Percentiles rank a stretch among this genome's conserved stretches.
These are phyloP conservation scores for Biston stratarius DNA, from an alignment of 2,888 invertebrate genomes.

Conservation along the genomic window DNA sequence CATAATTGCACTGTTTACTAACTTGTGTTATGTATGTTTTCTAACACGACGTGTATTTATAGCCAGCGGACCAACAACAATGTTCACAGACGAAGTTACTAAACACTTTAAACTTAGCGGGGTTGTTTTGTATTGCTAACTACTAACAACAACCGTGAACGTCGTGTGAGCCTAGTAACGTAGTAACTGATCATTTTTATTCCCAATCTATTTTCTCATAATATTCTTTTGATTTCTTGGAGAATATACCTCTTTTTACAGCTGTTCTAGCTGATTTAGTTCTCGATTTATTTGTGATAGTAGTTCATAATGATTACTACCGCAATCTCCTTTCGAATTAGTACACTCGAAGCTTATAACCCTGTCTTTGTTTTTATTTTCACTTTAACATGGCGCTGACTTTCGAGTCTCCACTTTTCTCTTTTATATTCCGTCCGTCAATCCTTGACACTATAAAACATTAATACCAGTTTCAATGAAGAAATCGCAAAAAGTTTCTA, in stretches of 20 bases:
- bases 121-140: constrained; percentile 40
- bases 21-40: constrained; percentile 40
- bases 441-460: no score
- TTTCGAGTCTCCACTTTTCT: not conserved
- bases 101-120: constrained; percentile 20
- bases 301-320: no score
- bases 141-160: constrained; percentile 40
- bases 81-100: constrained; percentile 40
- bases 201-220: not conserved
- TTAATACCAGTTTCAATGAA: no score
- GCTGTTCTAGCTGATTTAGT: no score
- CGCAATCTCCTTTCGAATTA: no score
- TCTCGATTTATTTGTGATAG: no score
- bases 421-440: not conserved
- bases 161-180: constrained; percentile 24
- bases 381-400: no score
- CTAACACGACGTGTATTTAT: constrained; percentile 37
- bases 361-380: no score
- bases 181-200: constrained; percentile 39
- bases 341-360: no score
- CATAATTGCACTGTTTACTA: constrained; percentile 32
- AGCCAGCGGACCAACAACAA: constrained; percentile 40
- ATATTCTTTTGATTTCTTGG: no score
- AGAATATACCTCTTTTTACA: no score
- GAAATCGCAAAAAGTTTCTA: no score